Percentiles rank a stretch among this genome's conserved stretches.
These are phyloP conservation scores for Leptopilina drosophilae DNA, from an alignment of 2,888 invertebrate species.

Conservation along the genomic window DNA sequence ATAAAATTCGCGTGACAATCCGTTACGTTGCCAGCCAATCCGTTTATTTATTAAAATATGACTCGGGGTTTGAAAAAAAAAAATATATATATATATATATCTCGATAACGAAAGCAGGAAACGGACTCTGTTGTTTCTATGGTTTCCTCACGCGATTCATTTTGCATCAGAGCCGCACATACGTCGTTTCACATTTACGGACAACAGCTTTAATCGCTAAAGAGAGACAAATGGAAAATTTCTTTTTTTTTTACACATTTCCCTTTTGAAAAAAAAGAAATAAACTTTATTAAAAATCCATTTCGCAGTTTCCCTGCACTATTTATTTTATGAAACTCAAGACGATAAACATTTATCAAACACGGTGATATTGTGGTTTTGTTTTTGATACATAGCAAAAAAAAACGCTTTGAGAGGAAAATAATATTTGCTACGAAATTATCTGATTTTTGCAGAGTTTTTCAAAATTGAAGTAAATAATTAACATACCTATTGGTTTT, in stretches of 20 bases:
- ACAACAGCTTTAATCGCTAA: conserved; percentile 22
- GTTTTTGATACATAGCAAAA: no score
- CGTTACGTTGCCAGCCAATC: conserved; percentile 37
- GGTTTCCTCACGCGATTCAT: conserved; percentile 32
- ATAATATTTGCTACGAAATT: no score
- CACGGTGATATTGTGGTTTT: no score
- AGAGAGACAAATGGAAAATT: neutral
- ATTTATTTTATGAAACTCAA: neutral
- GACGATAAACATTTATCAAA: no score
- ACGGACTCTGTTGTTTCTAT: conserved; percentile 30
- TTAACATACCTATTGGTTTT: no score
- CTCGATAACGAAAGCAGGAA: conserved; percentile 33
- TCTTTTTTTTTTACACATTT: neutral
- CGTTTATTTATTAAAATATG: conserved; percentile 40
- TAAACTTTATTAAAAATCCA: neutral
- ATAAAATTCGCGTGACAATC: conserved; percentile 41
- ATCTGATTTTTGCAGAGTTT: no score
- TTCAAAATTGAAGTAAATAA: no score
- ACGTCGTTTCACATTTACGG: conserved; percentile 9
- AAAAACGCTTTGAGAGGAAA: no score
- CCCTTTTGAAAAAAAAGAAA: neutral
- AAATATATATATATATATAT: neutral
- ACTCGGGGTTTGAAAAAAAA: conserved; percentile 31
- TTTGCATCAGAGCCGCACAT: conserved; percentile 8
- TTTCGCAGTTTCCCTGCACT: neutral